Conservation (phyloP, 1,140 invertebrate species). For the Bacillus rossius region DNA sequence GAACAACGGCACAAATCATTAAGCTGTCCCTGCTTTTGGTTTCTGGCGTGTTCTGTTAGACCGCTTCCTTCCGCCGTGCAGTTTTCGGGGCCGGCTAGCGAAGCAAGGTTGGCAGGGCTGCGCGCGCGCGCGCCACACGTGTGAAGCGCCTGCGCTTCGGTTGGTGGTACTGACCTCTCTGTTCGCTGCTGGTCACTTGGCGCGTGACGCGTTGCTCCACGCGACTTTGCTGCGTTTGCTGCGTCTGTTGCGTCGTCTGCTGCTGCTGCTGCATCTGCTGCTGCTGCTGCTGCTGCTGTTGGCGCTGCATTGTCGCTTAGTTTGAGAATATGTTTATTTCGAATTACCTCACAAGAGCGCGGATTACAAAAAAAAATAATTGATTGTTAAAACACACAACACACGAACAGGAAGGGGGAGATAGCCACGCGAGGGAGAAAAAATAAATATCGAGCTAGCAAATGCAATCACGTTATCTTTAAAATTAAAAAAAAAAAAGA, state of each 20-base stretch:
- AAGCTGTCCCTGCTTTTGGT: too few relatives aligned
- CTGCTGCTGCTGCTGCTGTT: conserved; percentile 36
- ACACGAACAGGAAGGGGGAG: conserved; percentile 3
- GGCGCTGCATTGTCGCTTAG: conserved; percentile 37
- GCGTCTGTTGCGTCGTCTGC: conserved; percentile 48
- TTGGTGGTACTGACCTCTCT: conserved; percentile 37
- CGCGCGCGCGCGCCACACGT: too few relatives aligned
- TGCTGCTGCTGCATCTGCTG: conserved; percentile 28
- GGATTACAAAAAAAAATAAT: neutral
- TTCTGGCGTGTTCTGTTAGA: too few relatives aligned
- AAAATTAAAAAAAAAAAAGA: conserved; percentile 7
- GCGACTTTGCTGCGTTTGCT: conserved; percentile 60
- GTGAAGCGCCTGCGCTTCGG: too few relatives aligned
- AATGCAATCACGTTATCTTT: conserved; percentile 25
- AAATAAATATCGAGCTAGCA: conserved; percentile 5
- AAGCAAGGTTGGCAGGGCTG: too few relatives aligned
- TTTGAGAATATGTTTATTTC: too few relatives aligned
- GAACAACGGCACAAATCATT: too few relatives aligned
- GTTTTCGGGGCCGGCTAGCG: neutral
- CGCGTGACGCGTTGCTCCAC: conserved; percentile 69
- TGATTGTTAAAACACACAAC: conserved; percentile 25
- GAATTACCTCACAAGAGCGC: conserved; percentile 14
- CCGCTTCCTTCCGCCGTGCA: neutral
- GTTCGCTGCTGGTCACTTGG: conserved; percentile 69
- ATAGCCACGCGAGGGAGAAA: too few relatives aligned